Evolutionary conservation across 2,797 vertebrate species (phyloP).

Genomic region (Amblyopsis hoosieri): DNA sequence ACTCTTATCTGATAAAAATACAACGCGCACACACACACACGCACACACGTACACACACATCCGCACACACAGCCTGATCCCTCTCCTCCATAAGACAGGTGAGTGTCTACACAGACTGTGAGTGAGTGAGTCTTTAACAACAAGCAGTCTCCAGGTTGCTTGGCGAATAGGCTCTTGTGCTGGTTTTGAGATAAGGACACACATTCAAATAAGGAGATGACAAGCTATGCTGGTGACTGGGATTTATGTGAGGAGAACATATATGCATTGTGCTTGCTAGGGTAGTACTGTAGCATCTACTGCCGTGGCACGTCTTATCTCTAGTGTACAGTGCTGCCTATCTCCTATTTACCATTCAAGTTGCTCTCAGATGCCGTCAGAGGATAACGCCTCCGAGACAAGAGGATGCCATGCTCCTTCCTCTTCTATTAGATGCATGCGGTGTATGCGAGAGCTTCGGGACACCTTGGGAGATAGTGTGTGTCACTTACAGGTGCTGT

Average conservation of each 20-base stretch:
- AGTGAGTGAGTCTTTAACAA: constrained; percentile 44
- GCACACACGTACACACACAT: background rate
- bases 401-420: constrained; percentile 51
- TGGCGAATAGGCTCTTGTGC: constrained; percentile 54
- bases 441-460: background rate
- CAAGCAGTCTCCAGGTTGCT: constrained; percentile 34
- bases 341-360: constrained; percentile 38
- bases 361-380: constrained; percentile 42
- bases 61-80: constrained; percentile 40
- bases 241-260: constrained; percentile 47
- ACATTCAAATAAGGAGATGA: constrained; percentile 56
- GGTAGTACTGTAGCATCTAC: constrained; percentile 33
- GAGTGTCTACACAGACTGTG: constrained; percentile 42
- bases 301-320: constrained; percentile 17
- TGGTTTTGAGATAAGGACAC: constrained; percentile 50
- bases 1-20: constrained; percentile 45
- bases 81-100: constrained; percentile 31
- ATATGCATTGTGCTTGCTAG: constrained; percentile 30
- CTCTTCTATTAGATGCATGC: constrained; percentile 8
- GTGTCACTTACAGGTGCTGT: constrained; percentile 8
- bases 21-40: background rate
- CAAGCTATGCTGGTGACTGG: constrained; percentile 18
- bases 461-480: constrained; percentile 3
- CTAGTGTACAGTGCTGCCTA: constrained; percentile 17
- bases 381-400: constrained; percentile 1